These are phyloP conservation scores for Boloria euphrosyne DNA, from an alignment of 2,888 invertebrate species.

Conservation along the genomic window DNA sequence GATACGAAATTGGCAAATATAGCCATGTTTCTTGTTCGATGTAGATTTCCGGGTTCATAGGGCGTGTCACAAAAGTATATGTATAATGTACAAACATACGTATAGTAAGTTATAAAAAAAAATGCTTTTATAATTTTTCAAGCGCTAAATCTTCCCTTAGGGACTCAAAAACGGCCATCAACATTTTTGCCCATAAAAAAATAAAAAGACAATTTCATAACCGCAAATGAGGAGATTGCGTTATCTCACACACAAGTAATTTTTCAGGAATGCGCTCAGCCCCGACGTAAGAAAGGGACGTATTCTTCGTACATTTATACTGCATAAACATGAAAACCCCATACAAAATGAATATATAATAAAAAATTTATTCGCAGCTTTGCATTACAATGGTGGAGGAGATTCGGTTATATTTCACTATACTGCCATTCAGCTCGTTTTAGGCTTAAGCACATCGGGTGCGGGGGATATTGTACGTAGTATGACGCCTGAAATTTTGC, in stretches of 20 bases:
- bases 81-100: no score
- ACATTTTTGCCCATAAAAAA: not conserved
- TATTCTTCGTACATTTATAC: constrained; percentile 1
- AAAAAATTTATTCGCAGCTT: constrained; percentile 27
- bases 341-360: constrained; percentile 28
- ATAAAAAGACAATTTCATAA: not conserved
- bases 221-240: not conserved
- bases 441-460: constrained; percentile 21
- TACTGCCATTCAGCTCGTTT: constrained; percentile 26
- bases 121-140: no score
- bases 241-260: constrained; percentile 6
- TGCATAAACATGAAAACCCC: constrained; percentile 27
- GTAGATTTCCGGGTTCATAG: no score
- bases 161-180: not conserved
- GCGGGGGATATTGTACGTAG: not conserved
- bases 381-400: constrained; percentile 31
- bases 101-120: no score
- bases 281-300: not conserved
- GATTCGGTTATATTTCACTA: constrained; percentile 36
- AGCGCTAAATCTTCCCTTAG: no score
- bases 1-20: no score
- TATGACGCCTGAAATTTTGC: no score
- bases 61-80: no score
- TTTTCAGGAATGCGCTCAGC: constrained; percentile 1
- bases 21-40: no score